Evolutionary conservation across 1,140 invertebrate species (phyloP), one percentile per base, ranked within the genome.

Genomic region (Campodea augens): DNA sequence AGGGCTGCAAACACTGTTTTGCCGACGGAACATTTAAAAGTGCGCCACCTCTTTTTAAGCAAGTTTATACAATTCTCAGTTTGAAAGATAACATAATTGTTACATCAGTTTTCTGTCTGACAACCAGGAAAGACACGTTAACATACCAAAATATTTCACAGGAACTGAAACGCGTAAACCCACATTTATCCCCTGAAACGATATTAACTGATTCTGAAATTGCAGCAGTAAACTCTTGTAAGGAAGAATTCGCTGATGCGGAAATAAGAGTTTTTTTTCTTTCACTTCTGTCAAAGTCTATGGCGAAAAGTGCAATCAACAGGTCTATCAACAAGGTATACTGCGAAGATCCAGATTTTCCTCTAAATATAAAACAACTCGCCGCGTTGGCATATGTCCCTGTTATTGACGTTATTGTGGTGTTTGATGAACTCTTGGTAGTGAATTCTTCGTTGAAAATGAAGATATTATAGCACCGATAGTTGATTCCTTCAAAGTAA

Each of bases 1-100:
- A n/a, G n/a, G 7, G 12, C 10, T n/a, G n/a, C n/a, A n/a, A n/a
- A n/a, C 32, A 48, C 25, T 48, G 29, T 25, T 48, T 42, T 22
- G 3, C 13, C 5, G 46, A 48, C 24, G 46, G 46, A 12, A 44
- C 46, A n/a, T 48, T 48, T 32, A 44, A 44, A 36, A 15, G 24
- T 15, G 12, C 25, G 18, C 47, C 43, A 19, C 1, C 15, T 10
- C 19, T 44, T 3, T 48, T 48, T 23, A 1, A 4, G 10, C 47
- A 48, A 37, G 3, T 48, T 2, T 44, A 32, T 18, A 48, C 38
- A 19, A 27, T 48, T 1, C 47, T 44, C 15, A 23, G 36, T 12
- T 18, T 44, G 12, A 38, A 1, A 36, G 21, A 4, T n/a, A 38
- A 36, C 25, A 12, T 24, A 5, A 38, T 44, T 10, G 15, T 41